These are phyloP conservation scores for Phalacrocorax carbo DNA, from an alignment of 2,113 vertebrate species.

Conservation along the genomic window DNA sequence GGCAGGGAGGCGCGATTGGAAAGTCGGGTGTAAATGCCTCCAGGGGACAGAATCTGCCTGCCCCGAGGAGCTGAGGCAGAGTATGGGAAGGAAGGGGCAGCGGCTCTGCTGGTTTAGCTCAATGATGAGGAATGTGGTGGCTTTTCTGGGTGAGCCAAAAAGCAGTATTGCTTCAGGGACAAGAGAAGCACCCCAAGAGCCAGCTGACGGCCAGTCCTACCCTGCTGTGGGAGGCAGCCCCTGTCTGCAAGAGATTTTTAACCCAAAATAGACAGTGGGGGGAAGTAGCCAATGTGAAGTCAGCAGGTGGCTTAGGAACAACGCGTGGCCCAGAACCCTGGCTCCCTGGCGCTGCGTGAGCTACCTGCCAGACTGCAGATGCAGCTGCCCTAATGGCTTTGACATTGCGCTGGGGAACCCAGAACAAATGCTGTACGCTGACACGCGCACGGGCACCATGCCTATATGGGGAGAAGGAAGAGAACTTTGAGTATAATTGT, in stretches of 20 bases:
- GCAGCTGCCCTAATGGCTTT: not conserved
- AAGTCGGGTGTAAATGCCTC: not conserved
- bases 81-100: not conserved
- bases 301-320: not conserved
- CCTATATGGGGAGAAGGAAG: not conserved
- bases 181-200: not conserved
- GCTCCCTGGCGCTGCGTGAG: not conserved
- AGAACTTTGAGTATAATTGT: not conserved
- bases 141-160: not conserved
- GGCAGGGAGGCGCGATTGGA: conserved; percentile 1
- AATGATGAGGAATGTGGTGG: not conserved
- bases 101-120: not conserved
- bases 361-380: not conserved
- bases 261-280: not conserved
- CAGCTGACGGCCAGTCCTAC: not conserved
- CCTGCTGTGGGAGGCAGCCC: not conserved
- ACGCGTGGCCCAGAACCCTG: not conserved
- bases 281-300: not conserved
- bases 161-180: not conserved
- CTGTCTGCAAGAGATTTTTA: not conserved
- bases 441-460: rapidly evolving
- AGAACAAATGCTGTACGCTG: not conserved
- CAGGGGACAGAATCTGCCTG: not conserved
- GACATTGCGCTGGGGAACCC: not conserved
- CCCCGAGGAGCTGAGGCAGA: not conserved